These are phyloP conservation scores for Drosophila nasuta DNA, from an alignment of 1,140 invertebrate genomes.

Conservation along the genomic window DNA sequence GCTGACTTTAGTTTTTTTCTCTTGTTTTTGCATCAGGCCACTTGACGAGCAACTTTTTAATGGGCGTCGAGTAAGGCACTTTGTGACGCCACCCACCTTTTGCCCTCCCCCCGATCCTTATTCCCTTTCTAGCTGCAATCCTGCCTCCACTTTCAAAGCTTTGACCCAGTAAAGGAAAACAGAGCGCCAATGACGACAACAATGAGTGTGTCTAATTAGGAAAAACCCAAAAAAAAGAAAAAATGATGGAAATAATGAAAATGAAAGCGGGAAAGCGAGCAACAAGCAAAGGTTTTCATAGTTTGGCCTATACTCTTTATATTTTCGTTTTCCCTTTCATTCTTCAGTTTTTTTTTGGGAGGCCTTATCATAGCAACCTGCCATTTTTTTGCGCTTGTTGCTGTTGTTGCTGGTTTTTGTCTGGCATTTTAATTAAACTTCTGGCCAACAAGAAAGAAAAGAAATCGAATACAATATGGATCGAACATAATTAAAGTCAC, in stretches of 20 bases:
- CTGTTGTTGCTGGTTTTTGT: constrained; percentile 49
- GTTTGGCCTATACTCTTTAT: constrained; percentile 52
- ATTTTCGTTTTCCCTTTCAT: constrained; percentile 10
- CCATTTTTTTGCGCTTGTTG: constrained; percentile 33
- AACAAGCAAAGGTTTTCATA: constrained; percentile 66
- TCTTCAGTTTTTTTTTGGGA: constrained; percentile 23
- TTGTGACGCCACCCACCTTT: constrained; percentile 3
- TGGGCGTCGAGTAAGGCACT: constrained; percentile 51
- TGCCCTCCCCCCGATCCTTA: neutral
- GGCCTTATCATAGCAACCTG: constrained; percentile 67
- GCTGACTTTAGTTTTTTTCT: neutral
- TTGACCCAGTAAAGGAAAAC: constrained; percentile 58
- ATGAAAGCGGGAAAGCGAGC: constrained; percentile 52
- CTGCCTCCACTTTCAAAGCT: constrained; percentile 45
- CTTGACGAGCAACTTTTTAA: constrained; percentile 72
- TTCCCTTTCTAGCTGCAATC: constrained; percentile 10
- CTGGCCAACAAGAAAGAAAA: constrained; percentile 43
- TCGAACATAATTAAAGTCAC: constrained; percentile 31
- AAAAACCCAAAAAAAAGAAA: constrained; percentile 42
- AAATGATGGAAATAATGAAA: constrained; percentile 4
- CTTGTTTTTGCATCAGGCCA: constrained; percentile 35
- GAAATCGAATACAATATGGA: constrained; percentile 19
- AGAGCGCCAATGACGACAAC: constrained; percentile 44
- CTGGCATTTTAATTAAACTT: constrained; percentile 74
- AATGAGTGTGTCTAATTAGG: constrained; percentile 77